A percentile compares a stretch with the other conserved stretches of the same genome.
Evolutionary conservation across 2,113 vertebrate genomes (phyloP).

Genomic region (Apistogramma diplotaenia): DNA sequence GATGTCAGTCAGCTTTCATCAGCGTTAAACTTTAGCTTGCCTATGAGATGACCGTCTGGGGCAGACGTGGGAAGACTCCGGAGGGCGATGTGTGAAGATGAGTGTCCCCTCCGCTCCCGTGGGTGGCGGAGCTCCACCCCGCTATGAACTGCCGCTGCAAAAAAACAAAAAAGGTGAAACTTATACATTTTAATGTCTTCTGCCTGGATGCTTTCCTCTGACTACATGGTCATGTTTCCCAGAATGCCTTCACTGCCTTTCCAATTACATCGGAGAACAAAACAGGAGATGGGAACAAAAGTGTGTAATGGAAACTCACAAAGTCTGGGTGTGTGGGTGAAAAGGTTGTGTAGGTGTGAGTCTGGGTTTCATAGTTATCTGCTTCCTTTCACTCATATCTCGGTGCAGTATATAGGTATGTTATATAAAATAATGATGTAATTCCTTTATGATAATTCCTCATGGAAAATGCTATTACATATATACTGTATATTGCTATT

Average conservation of each 20-base stretch:
- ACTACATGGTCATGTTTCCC: conserved; percentile 32
- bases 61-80: conserved; percentile 55
- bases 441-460: neutral
- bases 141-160: neutral
- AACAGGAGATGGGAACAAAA: conserved; percentile 45
- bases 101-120: neutral
- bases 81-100: conserved; percentile 54
- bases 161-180: conserved; percentile 15
- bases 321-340: conserved; percentile 14
- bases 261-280: conserved; percentile 54
- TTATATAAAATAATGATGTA: conserved; percentile 29
- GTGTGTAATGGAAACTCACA: conserved; percentile 25
- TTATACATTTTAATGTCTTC: conserved; percentile 65
- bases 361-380: conserved; percentile 2
- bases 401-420: neutral
- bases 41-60: conserved; percentile 32
- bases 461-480: neutral
- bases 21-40: conserved; percentile 66
- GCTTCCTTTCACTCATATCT: neutral
- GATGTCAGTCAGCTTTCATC: conserved; percentile 75
- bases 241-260: conserved; percentile 55
- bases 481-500: neutral
- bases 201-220: conserved; percentile 37
- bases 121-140: neutral
- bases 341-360: conserved; percentile 1